Conservation (phyloP, 2,797 vertebrate genomes). For the Enteromius anoplus region DNA sequence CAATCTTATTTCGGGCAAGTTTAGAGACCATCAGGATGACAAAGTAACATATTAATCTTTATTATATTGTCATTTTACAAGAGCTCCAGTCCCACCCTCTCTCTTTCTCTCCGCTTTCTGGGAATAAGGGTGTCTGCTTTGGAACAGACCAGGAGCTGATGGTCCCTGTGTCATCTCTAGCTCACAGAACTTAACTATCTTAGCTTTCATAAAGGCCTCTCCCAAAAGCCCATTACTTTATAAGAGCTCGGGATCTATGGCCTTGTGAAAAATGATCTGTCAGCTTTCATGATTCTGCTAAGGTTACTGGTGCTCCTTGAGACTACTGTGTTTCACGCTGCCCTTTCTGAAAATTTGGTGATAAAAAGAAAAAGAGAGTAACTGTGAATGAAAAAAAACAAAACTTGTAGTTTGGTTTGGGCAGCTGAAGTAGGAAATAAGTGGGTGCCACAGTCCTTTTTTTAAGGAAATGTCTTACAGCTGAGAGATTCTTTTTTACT, state of each 20-base stretch:
- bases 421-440: slow-evolving; percentile 54
- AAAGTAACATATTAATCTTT: slow-evolving; percentile 87
- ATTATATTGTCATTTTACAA: slow-evolving; percentile 85
- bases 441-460: slow-evolving; percentile 39
- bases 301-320: slow-evolving; percentile 81
- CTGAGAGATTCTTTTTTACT: slow-evolving; percentile 49
- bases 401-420: slow-evolving; percentile 54
- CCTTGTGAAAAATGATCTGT: slow-evolving; percentile 87
- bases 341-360: slow-evolving; percentile 67
- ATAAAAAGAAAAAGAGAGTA: slow-evolving; percentile 53
- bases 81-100: slow-evolving; percentile 69
- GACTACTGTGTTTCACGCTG: slow-evolving; percentile 68
- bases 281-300: slow-evolving; percentile 85
- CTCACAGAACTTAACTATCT: slow-evolving; percentile 83
- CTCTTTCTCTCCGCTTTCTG: slow-evolving; percentile 63
- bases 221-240: slow-evolving; percentile 87
- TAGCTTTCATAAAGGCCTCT: slow-evolving; percentile 83
- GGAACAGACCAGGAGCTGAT: slow-evolving; percentile 75
- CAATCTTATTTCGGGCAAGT: slow-evolving; percentile 83
- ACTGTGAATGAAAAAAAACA: slow-evolving; percentile 49
- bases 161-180: slow-evolving; percentile 63
- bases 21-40: slow-evolving; percentile 80
- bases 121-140: slow-evolving; percentile 78
- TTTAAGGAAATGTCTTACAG: slow-evolving; percentile 43
- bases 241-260: slow-evolving; percentile 83